Conservation (phyloP, 2,113 vertebrate genomes). For the Lathamus discolor region DNA sequence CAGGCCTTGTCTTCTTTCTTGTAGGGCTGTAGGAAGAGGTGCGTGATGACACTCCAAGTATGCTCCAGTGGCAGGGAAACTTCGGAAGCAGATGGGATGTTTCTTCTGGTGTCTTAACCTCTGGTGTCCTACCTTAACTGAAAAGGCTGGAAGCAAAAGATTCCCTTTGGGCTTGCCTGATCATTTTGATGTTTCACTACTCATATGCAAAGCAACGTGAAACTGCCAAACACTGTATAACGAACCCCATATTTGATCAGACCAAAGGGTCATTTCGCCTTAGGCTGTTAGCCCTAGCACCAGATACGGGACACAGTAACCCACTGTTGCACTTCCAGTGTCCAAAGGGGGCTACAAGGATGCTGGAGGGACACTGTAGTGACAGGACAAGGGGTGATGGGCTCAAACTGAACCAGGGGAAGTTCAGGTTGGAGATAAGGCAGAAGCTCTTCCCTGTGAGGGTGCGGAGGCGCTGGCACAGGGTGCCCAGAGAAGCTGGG, state of each 20-base stretch:
- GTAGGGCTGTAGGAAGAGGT: not conserved
- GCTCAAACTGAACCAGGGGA: too few species aligned
- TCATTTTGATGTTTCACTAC: not conserved
- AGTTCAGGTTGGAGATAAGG: too few species aligned
- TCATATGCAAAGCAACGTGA: not conserved
- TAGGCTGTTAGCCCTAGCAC: not conserved
- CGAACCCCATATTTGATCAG: not conserved
- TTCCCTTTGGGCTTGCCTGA: not conserved
- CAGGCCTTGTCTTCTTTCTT: not conserved
- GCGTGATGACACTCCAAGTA: rapidly evolving
- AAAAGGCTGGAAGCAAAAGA: not conserved
- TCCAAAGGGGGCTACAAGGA: not conserved
- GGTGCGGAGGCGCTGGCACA: not conserved
- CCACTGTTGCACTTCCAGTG: not conserved
- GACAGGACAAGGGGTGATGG: not conserved
- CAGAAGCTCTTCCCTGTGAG: not conserved
- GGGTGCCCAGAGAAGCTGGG: not conserved
- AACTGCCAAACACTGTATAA: not conserved
- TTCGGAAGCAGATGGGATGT: not conserved
- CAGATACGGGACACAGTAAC: not conserved
- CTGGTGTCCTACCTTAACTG: not conserved
- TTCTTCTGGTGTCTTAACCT: not conserved
- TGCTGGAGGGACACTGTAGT: not conserved
- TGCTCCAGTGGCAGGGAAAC: not conserved
- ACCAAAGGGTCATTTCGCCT: not conserved